Evolutionary conservation across 2,888 invertebrate species (phyloP).

Genomic region (Tethea ocularis): DNA sequence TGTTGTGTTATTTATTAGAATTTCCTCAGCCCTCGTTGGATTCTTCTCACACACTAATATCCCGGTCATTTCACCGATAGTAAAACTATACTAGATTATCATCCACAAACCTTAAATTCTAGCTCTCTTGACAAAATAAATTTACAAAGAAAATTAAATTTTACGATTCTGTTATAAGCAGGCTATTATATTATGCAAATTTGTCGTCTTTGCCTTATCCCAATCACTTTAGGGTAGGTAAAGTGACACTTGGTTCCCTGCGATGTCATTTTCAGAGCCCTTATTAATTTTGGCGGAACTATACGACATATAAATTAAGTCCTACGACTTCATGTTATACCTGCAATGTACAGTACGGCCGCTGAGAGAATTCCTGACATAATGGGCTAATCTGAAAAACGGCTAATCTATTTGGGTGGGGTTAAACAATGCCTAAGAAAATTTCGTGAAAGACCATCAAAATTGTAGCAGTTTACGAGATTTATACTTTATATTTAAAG

Average conservation of each 20-base stretch:
- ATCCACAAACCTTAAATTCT: not conserved
- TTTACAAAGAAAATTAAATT: not conserved
- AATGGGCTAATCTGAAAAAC: too few relatives aligned
- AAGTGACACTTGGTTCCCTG: not conserved
- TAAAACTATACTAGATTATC: not conserved
- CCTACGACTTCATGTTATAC: not conserved
- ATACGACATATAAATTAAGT: not conserved
- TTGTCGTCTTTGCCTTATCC: not conserved
- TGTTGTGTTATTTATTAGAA: conserved; percentile 1
- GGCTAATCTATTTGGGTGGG: too few relatives aligned
- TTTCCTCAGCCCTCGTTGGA: not conserved
- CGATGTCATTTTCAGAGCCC: not conserved
- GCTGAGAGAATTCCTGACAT: too few relatives aligned
- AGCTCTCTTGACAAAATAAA: not conserved
- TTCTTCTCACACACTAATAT: not conserved
- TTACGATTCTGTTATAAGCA: not conserved
- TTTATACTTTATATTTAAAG: too few relatives aligned
- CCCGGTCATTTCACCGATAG: not conserved
- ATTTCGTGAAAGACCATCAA: too few relatives aligned
- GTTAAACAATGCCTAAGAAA: too few relatives aligned
- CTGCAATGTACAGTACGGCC: not conserved
- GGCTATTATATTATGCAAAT: not conserved
- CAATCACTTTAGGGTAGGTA: not conserved
- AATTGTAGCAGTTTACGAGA: too few relatives aligned
- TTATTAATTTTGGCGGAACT: not conserved